Percentiles rank a stretch among this genome's conserved stretches.
These are phyloP conservation scores for Hipposideros armiger DNA, from an alignment of 2,113 vertebrate genomes.

Conservation along the genomic window DNA sequence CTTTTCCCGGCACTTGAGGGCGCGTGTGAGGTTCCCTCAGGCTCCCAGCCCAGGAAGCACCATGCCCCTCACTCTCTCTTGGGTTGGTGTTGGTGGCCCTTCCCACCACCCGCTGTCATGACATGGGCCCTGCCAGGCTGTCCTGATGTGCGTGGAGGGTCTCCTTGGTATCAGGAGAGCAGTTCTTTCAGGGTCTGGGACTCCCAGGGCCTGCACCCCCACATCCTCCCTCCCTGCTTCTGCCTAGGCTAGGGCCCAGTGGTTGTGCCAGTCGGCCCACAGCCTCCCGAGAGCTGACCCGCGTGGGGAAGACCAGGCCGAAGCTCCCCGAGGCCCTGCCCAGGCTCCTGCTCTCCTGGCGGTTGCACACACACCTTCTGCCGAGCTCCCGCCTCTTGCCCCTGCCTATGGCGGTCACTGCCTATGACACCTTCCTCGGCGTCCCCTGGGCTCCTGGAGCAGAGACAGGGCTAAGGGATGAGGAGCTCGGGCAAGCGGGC, in stretches of 20 bases:
- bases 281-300: neutral
- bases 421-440: neutral
- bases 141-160: neutral
- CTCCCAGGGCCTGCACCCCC: neutral
- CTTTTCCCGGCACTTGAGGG: neutral
- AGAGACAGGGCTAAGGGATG: neutral
- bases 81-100: neutral
- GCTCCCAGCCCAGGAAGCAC: neutral
- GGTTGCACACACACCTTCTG: neutral
- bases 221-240: too few species aligned
- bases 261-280: neutral
- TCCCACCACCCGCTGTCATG: neutral
- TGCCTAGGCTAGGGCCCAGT: neutral
- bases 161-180: neutral
- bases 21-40: accelerated
- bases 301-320: neutral
- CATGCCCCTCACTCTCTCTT: neutral
- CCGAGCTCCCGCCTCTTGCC: accelerated
- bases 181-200: neutral
- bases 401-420: neutral
- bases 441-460: constrained; percentile 10
- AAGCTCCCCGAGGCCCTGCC: neutral
- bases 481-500: accelerated
- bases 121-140: neutral
- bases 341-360: neutral